Percentiles rank a stretch among this genome's conserved stretches.
Conservation (phyloP, 2,797 vertebrate species). For the Siniperca obscura region DNA sequence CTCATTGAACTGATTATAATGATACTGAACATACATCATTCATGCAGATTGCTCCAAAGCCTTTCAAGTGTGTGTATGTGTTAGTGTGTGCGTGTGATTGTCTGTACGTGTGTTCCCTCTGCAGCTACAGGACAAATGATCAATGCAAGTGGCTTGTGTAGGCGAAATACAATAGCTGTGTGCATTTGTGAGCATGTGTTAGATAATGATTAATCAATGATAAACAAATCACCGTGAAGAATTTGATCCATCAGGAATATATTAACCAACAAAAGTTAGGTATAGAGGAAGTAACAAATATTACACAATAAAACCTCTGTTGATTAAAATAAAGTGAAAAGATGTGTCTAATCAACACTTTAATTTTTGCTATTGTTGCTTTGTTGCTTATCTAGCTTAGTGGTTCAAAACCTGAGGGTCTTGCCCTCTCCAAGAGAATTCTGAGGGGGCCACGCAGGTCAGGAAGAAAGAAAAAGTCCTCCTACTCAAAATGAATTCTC, state of each 20-base stretch:
- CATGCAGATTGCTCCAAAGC: not conserved
- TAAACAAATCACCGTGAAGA: too few species aligned
- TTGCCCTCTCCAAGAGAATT: too few species aligned
- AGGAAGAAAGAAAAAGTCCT: too few species aligned
- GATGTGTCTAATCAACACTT: not conserved
- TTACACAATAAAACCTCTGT: too few species aligned
- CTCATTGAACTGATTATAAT: not conserved
- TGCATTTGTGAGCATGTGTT: not conserved
- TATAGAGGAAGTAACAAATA: not conserved
- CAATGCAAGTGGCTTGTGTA: not conserved
- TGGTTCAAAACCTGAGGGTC: too few species aligned
- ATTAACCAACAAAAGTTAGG: not conserved
- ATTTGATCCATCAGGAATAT: not conserved
- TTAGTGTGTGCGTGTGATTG: not conserved
- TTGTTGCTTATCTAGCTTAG: too few species aligned
- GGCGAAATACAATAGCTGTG: conserved; percentile 10
- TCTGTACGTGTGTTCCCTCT: not conserved
- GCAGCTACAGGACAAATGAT: not conserved
- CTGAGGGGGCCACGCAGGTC: too few species aligned
- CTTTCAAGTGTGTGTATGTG: not conserved
- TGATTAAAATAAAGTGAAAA: too few species aligned
- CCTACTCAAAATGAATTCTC: too few species aligned
- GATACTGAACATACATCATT: not conserved
- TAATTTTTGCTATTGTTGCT: too few species aligned
- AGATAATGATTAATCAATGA: conserved; percentile 6